phyloP scores from a whole-genome alignment of 1,140 invertebrate species.

The Zaprionus ornatus region DNA sequence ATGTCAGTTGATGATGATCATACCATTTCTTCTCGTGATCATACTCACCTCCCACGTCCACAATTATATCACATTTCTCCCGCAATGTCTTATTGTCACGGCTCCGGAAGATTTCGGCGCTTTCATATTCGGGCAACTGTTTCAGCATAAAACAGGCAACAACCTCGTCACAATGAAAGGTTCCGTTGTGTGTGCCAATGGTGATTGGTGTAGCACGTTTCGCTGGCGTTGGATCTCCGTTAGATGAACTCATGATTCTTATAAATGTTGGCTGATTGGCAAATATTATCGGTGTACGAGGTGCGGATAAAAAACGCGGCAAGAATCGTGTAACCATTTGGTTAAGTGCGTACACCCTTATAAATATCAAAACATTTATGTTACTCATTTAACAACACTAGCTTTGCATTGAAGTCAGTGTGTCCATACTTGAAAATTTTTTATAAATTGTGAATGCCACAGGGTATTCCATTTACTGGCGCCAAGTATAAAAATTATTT shows the following conservation, averaged over 20 bases:
- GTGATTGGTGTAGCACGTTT: constrained; percentile 66
- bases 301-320: constrained; percentile 18
- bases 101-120: constrained; percentile 93
- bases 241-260: constrained; percentile 40
- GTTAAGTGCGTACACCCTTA: constrained; percentile 22
- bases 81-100: constrained; percentile 87
- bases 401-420: neutral
- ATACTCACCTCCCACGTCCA: constrained; percentile 97
- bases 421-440: neutral
- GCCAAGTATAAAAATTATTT: constrained; percentile 2
- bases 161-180: constrained; percentile 98
- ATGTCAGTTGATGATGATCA: constrained; percentile 97
- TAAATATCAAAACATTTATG: neutral
- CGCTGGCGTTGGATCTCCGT: constrained; percentile 40
- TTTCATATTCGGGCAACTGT: constrained; percentile 90
- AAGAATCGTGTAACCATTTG: constrained; percentile 20
- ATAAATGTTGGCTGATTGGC: neutral
- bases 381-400: neutral
- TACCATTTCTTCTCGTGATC: constrained; percentile 91
- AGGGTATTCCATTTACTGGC: constrained; percentile 8
- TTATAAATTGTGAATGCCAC: constrained; percentile 13
- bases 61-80: constrained; percentile 94
- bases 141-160: constrained; percentile 96
- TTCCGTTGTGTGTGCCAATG: constrained; percentile 92
- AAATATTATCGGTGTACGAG: neutral